Base-by-base conservation (phyloP, 2,888 invertebrate genomes). In the Kuschelorhynchus macadamiae region DNA sequence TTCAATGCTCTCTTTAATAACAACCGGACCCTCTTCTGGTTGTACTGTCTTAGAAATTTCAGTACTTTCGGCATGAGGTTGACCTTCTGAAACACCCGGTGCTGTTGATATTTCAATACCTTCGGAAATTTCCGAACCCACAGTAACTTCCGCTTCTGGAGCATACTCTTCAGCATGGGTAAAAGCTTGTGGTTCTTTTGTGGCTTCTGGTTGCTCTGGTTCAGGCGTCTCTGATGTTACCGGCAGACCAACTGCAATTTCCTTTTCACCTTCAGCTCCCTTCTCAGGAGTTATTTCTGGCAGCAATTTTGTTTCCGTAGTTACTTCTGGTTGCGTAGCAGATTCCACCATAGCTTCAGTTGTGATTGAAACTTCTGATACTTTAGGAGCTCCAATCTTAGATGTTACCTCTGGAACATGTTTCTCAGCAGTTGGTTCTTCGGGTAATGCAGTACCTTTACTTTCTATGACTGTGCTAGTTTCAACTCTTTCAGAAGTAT, bases 341-440 rank as follows among this genome's bases (percentile, higher is more conserved):
- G 68, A 63, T 62, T 69, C 71, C 12, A 70, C 2, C 21, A 16
- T 18, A 41, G 25, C 41, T 25, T 42, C 65, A 16, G 32, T 36
- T 61, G 64, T 59, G 14, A 12, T 41, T 9, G 25, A 16, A 3
- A 32, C 46, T 14, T 52, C 41, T 14, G 56, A 25, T 55, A 17
- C 18, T 32, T 12, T 32, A 36, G 36, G 4, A 21, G 42, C 20
- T 47, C 18, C 30, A 47, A 36, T 42, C 32, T 36, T 36, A 44
- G 56, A 55, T 14, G 32, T 12, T 71, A 42, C 52, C 69, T 65
- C 46, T 5, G 25, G n/a, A n/a, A n/a, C n/a, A n/a, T n/a, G n/a
- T n/a, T n/a, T n/a, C n/a, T n/a, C n/a, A n/a, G n/a, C n/a, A n/a
- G n/a, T n/a, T n/a, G n/a, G n/a, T n/a, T n/a, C n/a, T n/a, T n/a